These are phyloP conservation scores for Troides helena DNA, from an alignment of 2,888 invertebrate genomes.

Conservation along the genomic window DNA sequence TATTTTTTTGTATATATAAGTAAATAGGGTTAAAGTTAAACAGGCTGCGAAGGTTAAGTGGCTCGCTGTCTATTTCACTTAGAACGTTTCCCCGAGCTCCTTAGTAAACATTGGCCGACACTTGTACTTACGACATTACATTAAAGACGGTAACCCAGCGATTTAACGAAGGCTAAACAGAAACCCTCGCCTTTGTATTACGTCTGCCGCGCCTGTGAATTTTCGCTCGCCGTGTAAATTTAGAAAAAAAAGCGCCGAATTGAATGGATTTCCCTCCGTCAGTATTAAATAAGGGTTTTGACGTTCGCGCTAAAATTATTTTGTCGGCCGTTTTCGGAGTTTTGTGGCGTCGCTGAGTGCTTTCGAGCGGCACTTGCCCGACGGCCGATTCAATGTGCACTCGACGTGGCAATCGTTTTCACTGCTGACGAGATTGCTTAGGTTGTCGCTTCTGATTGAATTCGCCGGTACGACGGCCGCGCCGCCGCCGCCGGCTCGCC, in stretches of 20 bases:
- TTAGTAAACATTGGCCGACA: constrained; percentile 51
- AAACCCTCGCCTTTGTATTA: constrained; percentile 37
- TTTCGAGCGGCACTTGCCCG: constrained; percentile 54
- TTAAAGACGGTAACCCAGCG: constrained; percentile 52
- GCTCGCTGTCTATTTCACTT: constrained; percentile 70
- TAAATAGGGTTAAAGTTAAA: constrained; percentile 57
- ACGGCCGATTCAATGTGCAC: constrained; percentile 67
- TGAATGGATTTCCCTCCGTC: background rate
- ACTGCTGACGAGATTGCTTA: constrained; percentile 67
- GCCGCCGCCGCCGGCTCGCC: constrained; percentile 39
- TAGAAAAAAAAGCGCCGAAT: no score
- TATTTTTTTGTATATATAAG: background rate
- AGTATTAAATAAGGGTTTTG: background rate
- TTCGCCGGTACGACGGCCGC: constrained; percentile 53
- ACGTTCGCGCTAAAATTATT: constrained; percentile 43
- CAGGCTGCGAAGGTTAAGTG: constrained; percentile 73
- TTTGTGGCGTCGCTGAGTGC: constrained; percentile 51
- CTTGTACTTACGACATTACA: constrained; percentile 58
- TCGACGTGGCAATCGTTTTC: constrained; percentile 66
- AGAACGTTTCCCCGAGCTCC: constrained; percentile 57
- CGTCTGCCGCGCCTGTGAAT: constrained; percentile 33
- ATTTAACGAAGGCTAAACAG: constrained; percentile 51
- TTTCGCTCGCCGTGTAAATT: constrained; percentile 31
- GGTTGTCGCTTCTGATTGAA: constrained; percentile 75
- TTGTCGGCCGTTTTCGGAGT: constrained; percentile 43